A percentile compares a stretch with the other conserved stretches of the same genome.
Conservation (phyloP, 2,888 invertebrate genomes). For the Tholera decimalis region DNA sequence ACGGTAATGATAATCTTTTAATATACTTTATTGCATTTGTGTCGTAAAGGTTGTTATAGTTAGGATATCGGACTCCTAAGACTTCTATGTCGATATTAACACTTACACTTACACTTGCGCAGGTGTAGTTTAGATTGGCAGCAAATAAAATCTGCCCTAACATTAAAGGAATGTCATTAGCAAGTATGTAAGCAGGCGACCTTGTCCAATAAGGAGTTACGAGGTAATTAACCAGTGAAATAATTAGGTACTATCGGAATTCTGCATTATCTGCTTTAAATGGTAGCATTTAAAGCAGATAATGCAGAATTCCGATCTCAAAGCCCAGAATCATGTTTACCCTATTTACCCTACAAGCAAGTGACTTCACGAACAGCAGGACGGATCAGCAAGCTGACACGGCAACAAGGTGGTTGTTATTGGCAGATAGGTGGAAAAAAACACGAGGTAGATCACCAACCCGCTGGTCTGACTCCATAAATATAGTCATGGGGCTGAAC, state of each 20-base stretch:
- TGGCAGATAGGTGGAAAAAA: too few species aligned
- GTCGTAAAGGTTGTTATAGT: too few species aligned
- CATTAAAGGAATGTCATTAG: background rate
- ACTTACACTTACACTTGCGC: too few species aligned
- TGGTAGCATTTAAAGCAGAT: background rate
- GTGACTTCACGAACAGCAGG: background rate
- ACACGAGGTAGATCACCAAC: too few species aligned
- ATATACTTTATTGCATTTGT: background rate
- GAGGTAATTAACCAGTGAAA: background rate
- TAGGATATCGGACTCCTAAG: too few species aligned
- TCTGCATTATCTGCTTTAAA: too few species aligned
- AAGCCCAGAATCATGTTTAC: slow-evolving; percentile 2
- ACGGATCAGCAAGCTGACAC: slow-evolving; percentile 40
- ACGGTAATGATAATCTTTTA: background rate
- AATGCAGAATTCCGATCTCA: background rate
- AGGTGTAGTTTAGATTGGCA: too few species aligned
- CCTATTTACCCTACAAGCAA: background rate
- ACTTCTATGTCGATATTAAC: too few species aligned
- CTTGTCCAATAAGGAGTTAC: background rate
- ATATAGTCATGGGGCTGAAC: too few species aligned
- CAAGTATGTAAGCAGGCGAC: background rate
- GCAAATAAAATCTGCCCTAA: background rate
- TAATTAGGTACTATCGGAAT: background rate
- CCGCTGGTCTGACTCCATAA: too few species aligned
- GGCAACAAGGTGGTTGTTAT: too few species aligned